Conservation (phyloP, 92 coral and sea anemone genomes). For the Palythoa grandiflora region DNA sequence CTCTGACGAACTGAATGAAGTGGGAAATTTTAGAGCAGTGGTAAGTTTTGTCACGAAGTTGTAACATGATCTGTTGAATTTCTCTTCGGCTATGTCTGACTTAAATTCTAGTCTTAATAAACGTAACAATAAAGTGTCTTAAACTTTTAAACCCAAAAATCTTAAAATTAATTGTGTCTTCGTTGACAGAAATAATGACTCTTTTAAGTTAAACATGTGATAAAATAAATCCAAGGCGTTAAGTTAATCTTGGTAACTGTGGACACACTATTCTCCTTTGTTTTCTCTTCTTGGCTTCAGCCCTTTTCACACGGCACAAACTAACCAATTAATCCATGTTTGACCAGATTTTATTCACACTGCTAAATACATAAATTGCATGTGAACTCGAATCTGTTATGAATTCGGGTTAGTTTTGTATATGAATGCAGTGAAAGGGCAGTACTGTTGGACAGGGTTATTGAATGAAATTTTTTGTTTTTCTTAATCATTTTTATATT, state of each 20-base stretch:
- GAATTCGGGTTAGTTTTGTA: no score
- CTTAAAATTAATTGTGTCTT: neutral
- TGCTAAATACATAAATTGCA: no score
- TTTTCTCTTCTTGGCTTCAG: neutral
- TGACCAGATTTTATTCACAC: no score
- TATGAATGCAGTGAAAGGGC: no score
- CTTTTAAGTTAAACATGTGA: neutral
- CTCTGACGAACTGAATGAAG: slow-evolving; percentile 71
- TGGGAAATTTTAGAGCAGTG: slow-evolving; percentile 75
- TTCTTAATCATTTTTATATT: no score
- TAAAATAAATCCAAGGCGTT: slow-evolving; percentile 34
- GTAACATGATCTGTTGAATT: neutral
- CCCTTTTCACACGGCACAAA: neutral
- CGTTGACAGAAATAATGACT: neutral
- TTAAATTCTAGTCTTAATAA: neutral
- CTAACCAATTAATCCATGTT: no score
- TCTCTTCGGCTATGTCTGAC: neutral
- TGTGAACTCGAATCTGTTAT: no score
- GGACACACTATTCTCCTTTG: neutral
- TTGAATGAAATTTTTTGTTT: no score
- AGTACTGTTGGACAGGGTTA: no score
- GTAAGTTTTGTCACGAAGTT: neutral
- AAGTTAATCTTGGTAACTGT: neutral
- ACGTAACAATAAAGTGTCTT: neutral
- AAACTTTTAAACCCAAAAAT: neutral